Evolutionary conservation across 2,797 vertebrate genomes (phyloP), one percentile per base, ranked within the genome.

Genomic region (Syndactyla subalaris): DNA sequence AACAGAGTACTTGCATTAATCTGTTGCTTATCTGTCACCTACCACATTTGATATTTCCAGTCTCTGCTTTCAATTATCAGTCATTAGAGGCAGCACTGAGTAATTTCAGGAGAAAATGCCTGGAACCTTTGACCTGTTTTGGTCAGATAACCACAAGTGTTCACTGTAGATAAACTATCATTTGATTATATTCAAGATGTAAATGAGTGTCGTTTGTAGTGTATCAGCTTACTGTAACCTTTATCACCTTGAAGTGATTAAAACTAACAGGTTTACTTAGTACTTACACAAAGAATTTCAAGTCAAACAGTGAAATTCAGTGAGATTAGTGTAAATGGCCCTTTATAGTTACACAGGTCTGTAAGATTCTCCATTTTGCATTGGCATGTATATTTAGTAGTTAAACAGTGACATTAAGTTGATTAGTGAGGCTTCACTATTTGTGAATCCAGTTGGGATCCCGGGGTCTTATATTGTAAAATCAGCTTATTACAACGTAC

Each of bases 1-100:
- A 96, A 95, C 95, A 96, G 96, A 97, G 96, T 94, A 96, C 95
- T 97, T 96, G 92, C 97, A 97, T 98, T 97, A 97, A 98, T 98
- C 97, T 98, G 96, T 88, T 88, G 87, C 96, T 98, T 97, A 97
- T 98, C 98, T 98, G 95, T 98, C 98, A 98, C 95, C 96, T 97
- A 96, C 98, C 98, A 97, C 95, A 97, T 98, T 97, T 96, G 95
- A 95, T 97, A 97, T 96, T 97, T 98, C 92, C 94, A 95, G 97
- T 92, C 98, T 98, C 98, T 99, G 98, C 98, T 99, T 98, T 98
- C 98, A 98, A 98, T 99, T 98, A 99, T 97, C 98, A 97, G 97
- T 97, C 97, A 97, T 98, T 98, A 98, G 97, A 98, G 96, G 98
- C 97, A 98, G 97, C 98, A 98, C 96, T 96, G 96, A 97, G 94